Conservation (phyloP, 2,797 vertebrate genomes). For the Sebastes jordani region DNA sequence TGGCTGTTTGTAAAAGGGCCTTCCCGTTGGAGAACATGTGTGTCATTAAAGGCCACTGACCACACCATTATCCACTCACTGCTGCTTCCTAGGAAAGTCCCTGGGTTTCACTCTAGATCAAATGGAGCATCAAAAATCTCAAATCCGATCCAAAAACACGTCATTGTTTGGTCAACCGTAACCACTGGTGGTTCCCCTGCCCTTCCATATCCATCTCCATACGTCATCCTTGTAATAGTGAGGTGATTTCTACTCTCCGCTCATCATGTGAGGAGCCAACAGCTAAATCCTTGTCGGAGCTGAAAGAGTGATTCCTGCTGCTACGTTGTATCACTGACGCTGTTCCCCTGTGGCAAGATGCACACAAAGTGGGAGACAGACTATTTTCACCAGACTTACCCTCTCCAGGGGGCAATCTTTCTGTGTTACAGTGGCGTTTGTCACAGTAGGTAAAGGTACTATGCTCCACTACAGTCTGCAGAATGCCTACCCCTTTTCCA, state of each 20-base stretch:
- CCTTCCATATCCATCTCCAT: constrained; percentile 9
- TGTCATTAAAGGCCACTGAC: constrained; percentile 15
- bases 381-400: constrained; percentile 68
- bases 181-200: constrained; percentile 37
- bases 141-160: constrained; percentile 6
- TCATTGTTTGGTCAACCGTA: constrained; percentile 20
- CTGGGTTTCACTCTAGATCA: constrained; percentile 25
- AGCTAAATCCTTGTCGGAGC: constrained; percentile 63
- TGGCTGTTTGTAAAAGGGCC: constrained; percentile 21
- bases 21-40: constrained; percentile 11
- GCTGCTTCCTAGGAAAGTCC: constrained; percentile 35
- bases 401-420: constrained; percentile 67
- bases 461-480: constrained; percentile 22
- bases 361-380: constrained; percentile 63
- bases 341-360: constrained; percentile 56
- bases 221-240: constrained; percentile 1
- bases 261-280: constrained; percentile 49
- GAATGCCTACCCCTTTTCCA: constrained; percentile 33
- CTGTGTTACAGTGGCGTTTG: constrained; percentile 62
- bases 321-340: constrained; percentile 46
- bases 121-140: constrained; percentile 26
- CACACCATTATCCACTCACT: constrained; percentile 29
- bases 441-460: constrained; percentile 57
- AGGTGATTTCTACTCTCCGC: constrained; percentile 47
- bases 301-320: constrained; percentile 63